phyloP scores from a whole-genome alignment of 2,888 invertebrate genomes.

The Endomychus coccineus region DNA sequence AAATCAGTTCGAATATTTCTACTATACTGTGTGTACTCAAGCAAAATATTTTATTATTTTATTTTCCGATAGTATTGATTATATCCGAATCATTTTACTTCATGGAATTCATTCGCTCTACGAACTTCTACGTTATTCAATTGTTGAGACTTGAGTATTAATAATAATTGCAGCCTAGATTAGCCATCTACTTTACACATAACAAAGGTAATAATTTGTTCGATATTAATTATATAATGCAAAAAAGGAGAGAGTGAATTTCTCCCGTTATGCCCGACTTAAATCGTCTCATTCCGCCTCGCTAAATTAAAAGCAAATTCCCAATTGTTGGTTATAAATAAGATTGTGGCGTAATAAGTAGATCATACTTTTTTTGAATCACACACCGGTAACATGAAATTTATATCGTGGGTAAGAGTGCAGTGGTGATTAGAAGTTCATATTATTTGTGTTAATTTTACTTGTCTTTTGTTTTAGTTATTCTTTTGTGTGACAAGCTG shows the following conservation, averaged over 20 bases:
- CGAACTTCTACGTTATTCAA: too few species aligned
- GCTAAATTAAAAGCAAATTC: constrained; percentile 1
- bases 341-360: neutral
- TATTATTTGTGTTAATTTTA: constrained; percentile 2
- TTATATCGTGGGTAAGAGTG: constrained; percentile 28
- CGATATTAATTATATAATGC: too few species aligned
- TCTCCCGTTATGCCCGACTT: constrained; percentile 10
- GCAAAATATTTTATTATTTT: too few species aligned
- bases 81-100: too few species aligned
- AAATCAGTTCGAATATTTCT: too few species aligned
- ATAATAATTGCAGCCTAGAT: too few species aligned
- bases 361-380: neutral
- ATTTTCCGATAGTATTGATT: too few species aligned
- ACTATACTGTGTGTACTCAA: too few species aligned
- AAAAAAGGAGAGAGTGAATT: constrained; percentile 18
- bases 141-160: too few species aligned
- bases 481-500: constrained; percentile 23
- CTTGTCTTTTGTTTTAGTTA: constrained; percentile 22
- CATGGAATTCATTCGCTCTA: too few species aligned
- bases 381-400: constrained; percentile 13
- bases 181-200: too few species aligned
- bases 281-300: constrained; percentile 11
- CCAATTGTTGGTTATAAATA: constrained; percentile 10
- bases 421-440: neutral
- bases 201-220: too few species aligned